These are phyloP conservation scores for Vireo griseus DNA, from an alignment of 2,797 vertebrate genomes.

Conservation along the genomic window DNA sequence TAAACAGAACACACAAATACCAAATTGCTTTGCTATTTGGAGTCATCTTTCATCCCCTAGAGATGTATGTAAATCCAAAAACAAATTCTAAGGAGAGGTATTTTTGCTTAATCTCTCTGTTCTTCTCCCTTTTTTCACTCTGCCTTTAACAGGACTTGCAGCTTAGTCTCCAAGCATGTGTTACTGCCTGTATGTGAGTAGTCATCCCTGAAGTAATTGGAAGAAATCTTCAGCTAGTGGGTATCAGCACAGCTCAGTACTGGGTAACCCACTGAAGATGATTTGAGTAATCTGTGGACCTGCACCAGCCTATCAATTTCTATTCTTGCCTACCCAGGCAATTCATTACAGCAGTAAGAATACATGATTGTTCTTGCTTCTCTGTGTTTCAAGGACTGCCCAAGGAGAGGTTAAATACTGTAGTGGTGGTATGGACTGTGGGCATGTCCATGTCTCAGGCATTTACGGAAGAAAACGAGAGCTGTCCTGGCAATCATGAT, in stretches of 20 bases:
- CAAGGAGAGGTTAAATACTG: background rate
- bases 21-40: background rate
- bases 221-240: background rate
- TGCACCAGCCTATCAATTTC: background rate
- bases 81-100: background rate
- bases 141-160: background rate
- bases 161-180: background rate
- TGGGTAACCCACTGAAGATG: background rate
- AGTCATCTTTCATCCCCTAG: background rate
- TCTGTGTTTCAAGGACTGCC: background rate
- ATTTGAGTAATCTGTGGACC: background rate
- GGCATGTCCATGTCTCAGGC: background rate
- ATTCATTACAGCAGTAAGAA: background rate
- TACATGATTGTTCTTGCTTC: background rate
- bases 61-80: background rate
- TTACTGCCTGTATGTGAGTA: background rate
- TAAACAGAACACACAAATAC: background rate
- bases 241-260: background rate
- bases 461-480: background rate
- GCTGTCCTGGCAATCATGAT: background rate
- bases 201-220: background rate
- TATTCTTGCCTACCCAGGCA: background rate
- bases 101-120: background rate
- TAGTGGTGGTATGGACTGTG: background rate
- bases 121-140: background rate